These are phyloP conservation scores for Crenichthys baileyi DNA, from an alignment of 2,797 vertebrate species.

Conservation along the genomic window DNA sequence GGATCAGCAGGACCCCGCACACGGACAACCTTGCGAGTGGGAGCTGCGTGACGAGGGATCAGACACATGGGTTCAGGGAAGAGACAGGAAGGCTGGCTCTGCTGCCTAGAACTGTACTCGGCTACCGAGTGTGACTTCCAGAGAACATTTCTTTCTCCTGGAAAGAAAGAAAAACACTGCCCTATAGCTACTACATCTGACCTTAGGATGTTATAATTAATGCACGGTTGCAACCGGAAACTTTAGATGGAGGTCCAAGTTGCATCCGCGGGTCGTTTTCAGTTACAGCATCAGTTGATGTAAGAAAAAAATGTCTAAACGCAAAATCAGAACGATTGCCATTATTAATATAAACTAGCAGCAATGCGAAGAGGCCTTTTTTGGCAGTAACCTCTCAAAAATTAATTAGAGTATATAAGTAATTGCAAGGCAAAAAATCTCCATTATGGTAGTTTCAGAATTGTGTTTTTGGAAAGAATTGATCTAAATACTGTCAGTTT, in stretches of 20 bases:
- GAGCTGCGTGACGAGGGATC: slow-evolving; percentile 47
- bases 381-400: neutral
- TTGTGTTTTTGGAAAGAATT: slow-evolving; percentile 11
- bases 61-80: slow-evolving; percentile 52
- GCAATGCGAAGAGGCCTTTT: slow-evolving; percentile 28
- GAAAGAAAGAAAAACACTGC: slow-evolving; percentile 57
- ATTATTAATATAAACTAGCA: neutral
- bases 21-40: slow-evolving; percentile 67
- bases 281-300: slow-evolving; percentile 24
- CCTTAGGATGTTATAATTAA: slow-evolving; percentile 45
- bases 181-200: slow-evolving; percentile 34
- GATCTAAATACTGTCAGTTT: neutral
- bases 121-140: slow-evolving; percentile 57
- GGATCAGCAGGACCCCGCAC: slow-evolving; percentile 73
- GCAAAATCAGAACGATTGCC: slow-evolving; percentile 3
- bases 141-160: slow-evolving; percentile 16
- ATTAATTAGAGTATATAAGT: slow-evolving; percentile 39
- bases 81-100: slow-evolving; percentile 39
- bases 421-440: slow-evolving; percentile 37
- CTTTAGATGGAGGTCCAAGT: slow-evolving; percentile 31
- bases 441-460: slow-evolving; percentile 38
- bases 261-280: slow-evolving; percentile 52
- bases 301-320: slow-evolving; percentile 27
- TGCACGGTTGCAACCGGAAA: slow-evolving; percentile 51
- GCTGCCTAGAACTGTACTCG: slow-evolving; percentile 53